Conservation (phyloP, 2,797 vertebrate genomes). For the Crypturellus tataupa region DNA sequence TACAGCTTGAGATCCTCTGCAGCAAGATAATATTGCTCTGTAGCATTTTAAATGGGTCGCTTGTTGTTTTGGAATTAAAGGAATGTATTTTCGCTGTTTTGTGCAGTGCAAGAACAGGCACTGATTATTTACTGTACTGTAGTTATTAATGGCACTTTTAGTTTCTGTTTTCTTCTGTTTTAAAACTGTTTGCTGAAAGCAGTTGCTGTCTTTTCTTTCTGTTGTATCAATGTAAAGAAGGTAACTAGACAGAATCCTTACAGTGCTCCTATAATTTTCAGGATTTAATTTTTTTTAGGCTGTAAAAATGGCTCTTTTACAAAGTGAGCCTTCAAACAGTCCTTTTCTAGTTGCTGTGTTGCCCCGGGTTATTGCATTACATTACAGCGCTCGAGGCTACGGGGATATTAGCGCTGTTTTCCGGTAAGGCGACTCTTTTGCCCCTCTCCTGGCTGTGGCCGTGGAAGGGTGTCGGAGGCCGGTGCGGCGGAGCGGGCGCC, state of each 20-base stretch:
- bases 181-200: background rate
- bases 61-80: constrained; percentile 6
- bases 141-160: constrained; percentile 12
- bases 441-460: background rate
- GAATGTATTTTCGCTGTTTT: background rate
- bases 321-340: constrained; percentile 15
- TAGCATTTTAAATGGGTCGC: background rate
- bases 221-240: background rate
- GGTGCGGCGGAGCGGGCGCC: background rate
- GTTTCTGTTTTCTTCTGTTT: background rate
- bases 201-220: background rate
- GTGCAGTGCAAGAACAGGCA: rapidly evolving
- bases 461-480: background rate
- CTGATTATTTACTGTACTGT: background rate
- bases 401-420: background rate
- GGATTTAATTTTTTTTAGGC: background rate
- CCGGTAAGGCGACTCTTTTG: constrained; percentile 15
- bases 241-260: background rate
- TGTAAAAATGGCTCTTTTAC: background rate
- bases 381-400: constrained; percentile 10
- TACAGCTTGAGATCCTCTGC: background rate
- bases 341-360: constrained; percentile 12
- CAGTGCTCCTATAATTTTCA: constrained; percentile 39
- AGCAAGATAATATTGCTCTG: background rate
- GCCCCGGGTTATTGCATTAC: background rate